A percentile compares a stretch with the other conserved stretches of the same genome.
phyloP scores from a whole-genome alignment of 2,113 vertebrate genomes.

The Polyodon spathula region DNA sequence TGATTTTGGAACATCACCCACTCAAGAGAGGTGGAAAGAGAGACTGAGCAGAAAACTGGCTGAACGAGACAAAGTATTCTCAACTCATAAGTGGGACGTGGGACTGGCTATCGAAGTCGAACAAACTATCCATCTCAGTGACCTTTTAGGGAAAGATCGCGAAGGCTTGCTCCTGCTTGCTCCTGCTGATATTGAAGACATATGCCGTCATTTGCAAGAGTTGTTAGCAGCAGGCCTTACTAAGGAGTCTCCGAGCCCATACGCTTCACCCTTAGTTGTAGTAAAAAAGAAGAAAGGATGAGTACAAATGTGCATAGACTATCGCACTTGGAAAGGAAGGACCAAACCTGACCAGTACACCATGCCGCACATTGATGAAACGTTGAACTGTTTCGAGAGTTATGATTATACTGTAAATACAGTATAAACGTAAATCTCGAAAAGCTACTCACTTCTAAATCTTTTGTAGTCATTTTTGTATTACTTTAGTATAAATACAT shows the following conservation, averaged over 20 bases:
- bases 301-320: background rate
- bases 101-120: background rate
- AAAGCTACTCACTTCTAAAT: no score
- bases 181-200: conserved; percentile 3
- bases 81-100: background rate
- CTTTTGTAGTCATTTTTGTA: no score
- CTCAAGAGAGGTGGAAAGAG: background rate
- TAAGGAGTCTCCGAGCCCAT: background rate
- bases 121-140: background rate
- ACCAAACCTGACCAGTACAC: conserved; percentile 5
- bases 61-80: background rate
- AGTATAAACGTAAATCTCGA: no score
- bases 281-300: background rate
- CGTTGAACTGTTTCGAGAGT: background rate
- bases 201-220: background rate
- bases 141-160: background rate
- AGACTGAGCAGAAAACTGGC: background rate
- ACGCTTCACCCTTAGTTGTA: background rate
- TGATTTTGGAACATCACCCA: background rate
- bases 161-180: background rate
- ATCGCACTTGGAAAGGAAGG: background rate
- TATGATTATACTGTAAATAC: no score
- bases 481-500: no score
- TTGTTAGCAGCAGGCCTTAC: background rate
- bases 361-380: background rate